Base-by-base conservation (phyloP, 2,888 invertebrate species). In the Aelia acuminata region DNA sequence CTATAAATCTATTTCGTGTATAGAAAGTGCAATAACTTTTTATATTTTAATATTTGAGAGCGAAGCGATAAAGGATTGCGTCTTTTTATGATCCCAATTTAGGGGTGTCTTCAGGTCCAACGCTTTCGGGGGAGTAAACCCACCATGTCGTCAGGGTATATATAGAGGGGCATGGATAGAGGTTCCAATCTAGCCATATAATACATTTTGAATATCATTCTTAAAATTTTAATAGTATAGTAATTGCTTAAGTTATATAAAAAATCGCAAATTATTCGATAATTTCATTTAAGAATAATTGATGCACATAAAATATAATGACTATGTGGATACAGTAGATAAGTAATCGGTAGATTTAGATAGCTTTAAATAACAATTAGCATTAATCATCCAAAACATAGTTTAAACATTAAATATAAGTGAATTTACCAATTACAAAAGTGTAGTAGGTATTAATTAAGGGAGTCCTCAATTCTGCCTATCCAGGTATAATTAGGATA, bases 71-170 rank as follows among this genome's bases (percentile, higher is more conserved):
- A 70, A 70, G 63, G 31, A 70, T 70, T 70, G 31, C 31, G 63
- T 13, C 35, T 70, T 70, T 35, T 70, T 70, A 70, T 70, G 63
- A 70, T 70, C 35, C 35, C 35, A 70, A 70, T 70, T 70, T 70
- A 70, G 35, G 63, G 63, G 63, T 70, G 63, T 70, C 63, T 70
- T 70, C 63, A 70, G 63, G 20, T 35, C 35, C 63, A 13, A 26
- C 57, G 26, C 26, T 26, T 35, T 35, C 2, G 57, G 26, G 26
- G 57, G 13, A 57, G 26, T 57, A 70, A 70, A 70, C 35, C 63
- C 18, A 5, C 35, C 18, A 18, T 70, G 63, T 70, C 63, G 63
- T 70, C 35, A 57, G 57, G 57, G 57, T 15, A 57, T 57, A 57
- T 26, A 26, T 57, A 57, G 4, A 57, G 26, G 26, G 26, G 26